Percentiles rank a stretch among this genome's conserved stretches.
Conservation (phyloP, 2,797 vertebrate genomes). For the Urophycis tenuis region DNA sequence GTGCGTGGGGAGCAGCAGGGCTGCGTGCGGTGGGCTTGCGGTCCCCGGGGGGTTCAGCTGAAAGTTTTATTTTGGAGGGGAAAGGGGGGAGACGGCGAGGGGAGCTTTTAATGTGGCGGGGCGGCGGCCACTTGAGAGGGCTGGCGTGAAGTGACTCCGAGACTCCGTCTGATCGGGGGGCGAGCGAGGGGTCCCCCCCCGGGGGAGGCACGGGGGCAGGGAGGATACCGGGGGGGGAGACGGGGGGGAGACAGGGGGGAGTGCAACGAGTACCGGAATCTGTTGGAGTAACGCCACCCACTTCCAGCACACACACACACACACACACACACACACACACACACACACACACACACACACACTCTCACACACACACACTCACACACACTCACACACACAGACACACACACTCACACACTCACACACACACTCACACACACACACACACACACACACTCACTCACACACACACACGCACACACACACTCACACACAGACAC, state of each 20-base stretch:
- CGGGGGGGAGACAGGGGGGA: neutral
- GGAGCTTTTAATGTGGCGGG: constrained; percentile 67
- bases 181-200: neutral
- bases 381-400: too few relatives aligned
- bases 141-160: constrained; percentile 64
- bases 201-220: neutral
- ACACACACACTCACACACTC: too few relatives aligned
- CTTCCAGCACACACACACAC: constrained; percentile 7
- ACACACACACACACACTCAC: too few relatives aligned
- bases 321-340: too few relatives aligned
- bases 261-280: neutral
- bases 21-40: constrained; percentile 67
- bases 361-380: too few relatives aligned
- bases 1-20: constrained; percentile 16
- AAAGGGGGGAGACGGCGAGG: constrained; percentile 45
- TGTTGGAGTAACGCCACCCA: constrained; percentile 3
- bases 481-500: too few relatives aligned
- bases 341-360: too few relatives aligned
- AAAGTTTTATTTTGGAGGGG: constrained; percentile 50
- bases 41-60: neutral
- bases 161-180: constrained; percentile 53
- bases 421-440: too few relatives aligned
- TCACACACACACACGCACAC: too few relatives aligned
- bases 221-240: neutral
- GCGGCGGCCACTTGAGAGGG: constrained; percentile 69